Percentiles rank a stretch among this genome's conserved stretches.
Conservation (phyloP, 2,797 vertebrate genomes). For the Todus mexicanus region DNA sequence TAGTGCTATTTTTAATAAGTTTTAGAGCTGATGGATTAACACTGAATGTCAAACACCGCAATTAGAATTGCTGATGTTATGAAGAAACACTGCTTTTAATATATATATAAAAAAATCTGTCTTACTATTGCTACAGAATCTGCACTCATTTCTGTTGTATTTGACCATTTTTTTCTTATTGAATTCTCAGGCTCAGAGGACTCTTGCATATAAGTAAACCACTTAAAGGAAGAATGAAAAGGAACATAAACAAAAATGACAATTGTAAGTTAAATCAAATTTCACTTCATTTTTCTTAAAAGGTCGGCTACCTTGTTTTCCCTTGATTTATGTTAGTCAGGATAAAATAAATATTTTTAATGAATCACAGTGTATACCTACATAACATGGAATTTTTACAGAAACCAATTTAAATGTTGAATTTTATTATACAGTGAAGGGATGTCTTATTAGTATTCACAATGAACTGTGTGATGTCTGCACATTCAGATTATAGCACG, state of each 20-base stretch:
- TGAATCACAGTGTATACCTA: not conserved
- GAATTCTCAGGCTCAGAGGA: conserved; percentile 1
- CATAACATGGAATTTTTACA: not conserved
- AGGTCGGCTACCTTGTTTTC: not conserved
- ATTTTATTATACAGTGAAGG: not conserved
- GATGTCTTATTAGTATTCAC: not conserved
- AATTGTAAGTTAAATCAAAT: conserved; percentile 33
- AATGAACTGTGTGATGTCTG: not conserved
- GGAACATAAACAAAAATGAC: conserved; percentile 48
- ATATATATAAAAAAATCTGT: not conserved
- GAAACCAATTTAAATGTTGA: conserved; percentile 17
- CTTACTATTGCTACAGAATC: conserved; percentile 24
- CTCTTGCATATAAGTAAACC: not conserved
- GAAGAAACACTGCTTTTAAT: conserved; percentile 43
- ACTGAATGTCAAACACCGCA: conserved; percentile 60
- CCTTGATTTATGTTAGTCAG: conserved; percentile 23
- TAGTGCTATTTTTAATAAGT: conserved; percentile 65
- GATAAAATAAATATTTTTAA: conserved; percentile 41
- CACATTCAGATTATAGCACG: not conserved
- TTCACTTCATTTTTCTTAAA: conserved; percentile 42
- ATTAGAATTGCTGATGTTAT: conserved; percentile 63
- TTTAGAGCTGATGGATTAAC: conserved; percentile 60
- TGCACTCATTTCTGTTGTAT: conserved; percentile 5
- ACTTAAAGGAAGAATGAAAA: conserved; percentile 30
- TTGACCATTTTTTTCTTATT: conserved; percentile 15